phyloP scores from a whole-genome alignment of 2,797 vertebrate genomes.

The Lepilemur ruficaudatus region DNA sequence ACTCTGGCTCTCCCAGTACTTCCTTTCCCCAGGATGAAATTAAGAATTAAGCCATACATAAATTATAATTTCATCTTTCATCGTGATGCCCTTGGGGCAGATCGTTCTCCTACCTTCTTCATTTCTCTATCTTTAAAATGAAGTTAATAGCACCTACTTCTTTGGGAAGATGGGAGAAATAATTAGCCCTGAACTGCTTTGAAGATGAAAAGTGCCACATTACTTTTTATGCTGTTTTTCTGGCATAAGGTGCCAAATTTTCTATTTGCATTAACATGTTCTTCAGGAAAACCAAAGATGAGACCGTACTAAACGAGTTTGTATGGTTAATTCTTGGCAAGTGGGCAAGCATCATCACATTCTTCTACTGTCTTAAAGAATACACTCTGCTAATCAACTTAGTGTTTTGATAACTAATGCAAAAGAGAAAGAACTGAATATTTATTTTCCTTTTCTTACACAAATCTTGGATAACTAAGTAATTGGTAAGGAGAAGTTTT shows the following conservation, averaged over 20 bases:
- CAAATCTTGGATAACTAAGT: neutral
- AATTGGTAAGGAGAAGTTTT: neutral
- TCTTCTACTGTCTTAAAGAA: neutral
- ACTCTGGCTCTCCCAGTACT: neutral
- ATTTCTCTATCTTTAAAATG: slow-evolving; percentile 68
- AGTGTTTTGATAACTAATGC: neutral
- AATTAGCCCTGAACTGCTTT: slow-evolving; percentile 62
- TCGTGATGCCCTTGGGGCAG: neutral
- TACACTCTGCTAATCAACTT: neutral
- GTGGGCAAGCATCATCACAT: neutral
- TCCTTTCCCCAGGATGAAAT: neutral
- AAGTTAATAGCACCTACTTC: slow-evolving; percentile 54
- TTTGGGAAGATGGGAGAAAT: neutral
- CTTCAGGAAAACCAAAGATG: neutral
- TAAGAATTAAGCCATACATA: neutral
- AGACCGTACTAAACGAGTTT: neutral
- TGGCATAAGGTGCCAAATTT: neutral
- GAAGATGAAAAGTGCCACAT: slow-evolving; percentile 55
- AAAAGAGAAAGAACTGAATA: neutral
- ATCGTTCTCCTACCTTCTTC: neutral
- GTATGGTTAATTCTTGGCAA: neutral
- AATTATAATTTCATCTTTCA: neutral
- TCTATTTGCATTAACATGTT: neutral
- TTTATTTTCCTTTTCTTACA: neutral
- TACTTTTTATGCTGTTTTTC: neutral